Conservation (phyloP, 2,113 vertebrate genomes). For the Myiagra hebetior region DNA sequence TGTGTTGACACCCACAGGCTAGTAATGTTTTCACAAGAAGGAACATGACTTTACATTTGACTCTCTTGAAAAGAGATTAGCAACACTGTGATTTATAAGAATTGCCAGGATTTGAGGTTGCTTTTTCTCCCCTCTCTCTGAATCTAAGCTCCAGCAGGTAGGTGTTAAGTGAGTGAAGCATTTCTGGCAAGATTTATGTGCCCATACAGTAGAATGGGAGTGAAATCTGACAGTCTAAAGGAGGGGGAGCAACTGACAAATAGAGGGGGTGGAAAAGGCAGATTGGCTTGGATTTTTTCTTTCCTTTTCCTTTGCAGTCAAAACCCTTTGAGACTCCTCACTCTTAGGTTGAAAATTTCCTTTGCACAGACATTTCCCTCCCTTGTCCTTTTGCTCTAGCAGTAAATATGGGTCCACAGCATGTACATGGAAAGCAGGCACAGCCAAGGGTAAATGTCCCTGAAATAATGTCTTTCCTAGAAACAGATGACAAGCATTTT, state of each 20-base stretch:
- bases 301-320: slow-evolving; percentile 32
- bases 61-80: slow-evolving; percentile 66
- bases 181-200: slow-evolving; percentile 56
- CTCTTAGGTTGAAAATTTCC: slow-evolving; percentile 20
- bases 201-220: slow-evolving; percentile 50
- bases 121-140: background rate
- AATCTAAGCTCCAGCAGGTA: slow-evolving; percentile 56
- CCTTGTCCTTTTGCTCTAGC: slow-evolving; percentile 24
- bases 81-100: slow-evolving; percentile 59
- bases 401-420: slow-evolving; percentile 8
- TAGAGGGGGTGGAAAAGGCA: slow-evolving; percentile 14
- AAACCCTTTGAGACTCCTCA: slow-evolving; percentile 28
- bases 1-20: slow-evolving; percentile 72
- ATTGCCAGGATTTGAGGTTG: slow-evolving; percentile 50
- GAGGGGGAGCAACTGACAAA: slow-evolving; percentile 42
- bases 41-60: slow-evolving; percentile 71
- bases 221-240: slow-evolving; percentile 53
- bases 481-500: slow-evolving; percentile 5
- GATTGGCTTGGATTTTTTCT: slow-evolving; percentile 50
- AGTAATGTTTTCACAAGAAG: slow-evolving; percentile 72
- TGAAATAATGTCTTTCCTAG: background rate
- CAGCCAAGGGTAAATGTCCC: background rate
- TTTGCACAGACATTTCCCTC: slow-evolving; percentile 36
- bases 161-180: slow-evolving; percentile 62
- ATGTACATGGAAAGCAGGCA: background rate